Conservation (phyloP, 2,888 invertebrate genomes). For the Osmoderma eremita region DNA sequence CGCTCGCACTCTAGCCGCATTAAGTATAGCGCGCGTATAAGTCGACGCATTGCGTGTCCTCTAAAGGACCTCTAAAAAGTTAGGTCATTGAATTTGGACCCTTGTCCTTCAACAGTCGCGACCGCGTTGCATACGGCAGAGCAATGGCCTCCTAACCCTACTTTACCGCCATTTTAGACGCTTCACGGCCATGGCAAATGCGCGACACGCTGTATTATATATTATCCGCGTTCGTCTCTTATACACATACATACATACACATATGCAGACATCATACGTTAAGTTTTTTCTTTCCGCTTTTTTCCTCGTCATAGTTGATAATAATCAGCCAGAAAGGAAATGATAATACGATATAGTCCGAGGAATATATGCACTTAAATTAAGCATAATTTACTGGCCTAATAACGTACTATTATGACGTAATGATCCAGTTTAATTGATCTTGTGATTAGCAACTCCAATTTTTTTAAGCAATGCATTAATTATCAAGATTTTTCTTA, state of each 20-base stretch:
- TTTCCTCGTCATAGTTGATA: too few relatives aligned
- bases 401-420: too few relatives aligned
- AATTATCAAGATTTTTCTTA: too few relatives aligned
- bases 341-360: too few relatives aligned
- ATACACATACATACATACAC: background rate
- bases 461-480: too few relatives aligned
- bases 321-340: too few relatives aligned
- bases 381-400: too few relatives aligned
- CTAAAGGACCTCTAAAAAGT: constrained; percentile 64
- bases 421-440: too few relatives aligned
- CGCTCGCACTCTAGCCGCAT: too few relatives aligned
- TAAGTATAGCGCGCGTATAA: constrained; percentile 22
- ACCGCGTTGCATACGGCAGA: constrained; percentile 60
- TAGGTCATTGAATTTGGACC: constrained; percentile 66
- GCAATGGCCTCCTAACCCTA: constrained; percentile 57
- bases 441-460: too few relatives aligned
- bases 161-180: constrained; percentile 51
- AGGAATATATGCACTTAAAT: too few relatives aligned
- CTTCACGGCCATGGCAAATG: constrained; percentile 39
- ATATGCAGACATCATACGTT: background rate
- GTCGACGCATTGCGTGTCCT: constrained; percentile 63
- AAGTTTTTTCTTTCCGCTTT: too few relatives aligned
- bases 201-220: constrained; percentile 34
- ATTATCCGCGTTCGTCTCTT: constrained; percentile 5
- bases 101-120: constrained; percentile 63